Percentiles rank a stretch among this genome's conserved stretches.
Evolutionary conservation across 2,888 invertebrate species (phyloP).

Genomic region (Pterostichus niger): DNA sequence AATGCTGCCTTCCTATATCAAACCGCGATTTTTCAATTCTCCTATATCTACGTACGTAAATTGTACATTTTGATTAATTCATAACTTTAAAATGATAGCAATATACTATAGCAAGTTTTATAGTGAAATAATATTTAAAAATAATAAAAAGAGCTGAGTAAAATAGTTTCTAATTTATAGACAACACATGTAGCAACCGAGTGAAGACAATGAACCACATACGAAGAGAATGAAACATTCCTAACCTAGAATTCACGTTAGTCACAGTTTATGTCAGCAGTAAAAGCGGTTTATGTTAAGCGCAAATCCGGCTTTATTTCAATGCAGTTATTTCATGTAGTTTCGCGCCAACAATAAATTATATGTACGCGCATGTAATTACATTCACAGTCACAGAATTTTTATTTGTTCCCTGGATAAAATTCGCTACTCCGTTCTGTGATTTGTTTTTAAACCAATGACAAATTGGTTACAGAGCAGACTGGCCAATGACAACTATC

Average conservation of each 20-base stretch:
- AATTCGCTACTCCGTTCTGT: conserved; percentile 41
- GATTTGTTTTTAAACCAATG: conserved; percentile 57
- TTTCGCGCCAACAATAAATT: conserved; percentile 57
- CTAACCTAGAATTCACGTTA: conserved; percentile 41
- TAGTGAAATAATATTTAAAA: too few species aligned
- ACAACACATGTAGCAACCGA: conserved; percentile 8
- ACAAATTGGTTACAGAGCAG: conserved; percentile 52
- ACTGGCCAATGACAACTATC: conserved; percentile 27
- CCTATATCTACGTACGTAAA: too few species aligned
- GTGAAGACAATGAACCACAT: conserved; percentile 29
- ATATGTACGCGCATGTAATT: conserved; percentile 55
- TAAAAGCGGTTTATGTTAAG: conserved; percentile 62
- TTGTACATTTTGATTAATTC: too few species aligned
- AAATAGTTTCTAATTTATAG: conserved; percentile 1
- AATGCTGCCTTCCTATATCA: too few species aligned
- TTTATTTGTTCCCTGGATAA: conserved; percentile 38
- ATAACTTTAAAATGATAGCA: too few species aligned
- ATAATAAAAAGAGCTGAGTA: too few species aligned
- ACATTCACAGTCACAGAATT: conserved; percentile 35
- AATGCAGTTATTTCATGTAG: conserved; percentile 59
- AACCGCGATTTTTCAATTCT: too few species aligned
- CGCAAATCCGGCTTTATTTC: conserved; percentile 59
- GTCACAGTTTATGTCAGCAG: conserved; percentile 36
- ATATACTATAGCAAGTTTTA: neutral
- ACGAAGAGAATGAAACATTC: conserved; percentile 32